Evolutionary conservation across 2,113 vertebrate genomes (phyloP).

Genomic region (Chionis minor): DNA sequence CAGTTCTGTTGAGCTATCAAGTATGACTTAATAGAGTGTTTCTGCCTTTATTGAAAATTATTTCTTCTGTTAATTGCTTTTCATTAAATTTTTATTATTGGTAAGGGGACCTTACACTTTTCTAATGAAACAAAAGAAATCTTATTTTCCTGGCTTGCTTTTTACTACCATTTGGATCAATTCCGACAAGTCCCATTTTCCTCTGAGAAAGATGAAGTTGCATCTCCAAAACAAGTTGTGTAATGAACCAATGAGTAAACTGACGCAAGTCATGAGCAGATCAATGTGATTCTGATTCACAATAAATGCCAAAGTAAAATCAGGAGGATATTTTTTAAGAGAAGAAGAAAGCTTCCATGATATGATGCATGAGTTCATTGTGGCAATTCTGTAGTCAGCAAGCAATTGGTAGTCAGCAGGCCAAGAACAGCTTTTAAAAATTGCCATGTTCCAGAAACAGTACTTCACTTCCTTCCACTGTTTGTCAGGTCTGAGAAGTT

Average conservation of each 20-base stretch:
- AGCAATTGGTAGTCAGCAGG: background rate
- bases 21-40: background rate
- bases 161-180: background rate
- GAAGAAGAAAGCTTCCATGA: background rate
- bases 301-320: background rate
- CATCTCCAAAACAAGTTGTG: background rate
- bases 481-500: background rate
- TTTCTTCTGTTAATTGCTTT: conserved; percentile 45
- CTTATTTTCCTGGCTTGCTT: background rate
- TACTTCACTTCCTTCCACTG: background rate
- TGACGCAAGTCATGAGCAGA: background rate
- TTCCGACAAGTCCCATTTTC: background rate
- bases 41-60: conserved; percentile 29
- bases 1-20: background rate
- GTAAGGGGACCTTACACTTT: background rate
- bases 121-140: background rate
- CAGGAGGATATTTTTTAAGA: background rate
- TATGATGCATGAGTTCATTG: background rate
- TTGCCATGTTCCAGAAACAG: background rate
- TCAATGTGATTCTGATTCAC: background rate
- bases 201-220: background rate
- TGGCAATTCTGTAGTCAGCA: background rate
- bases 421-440: conserved; percentile 3
- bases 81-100: conserved; percentile 32
- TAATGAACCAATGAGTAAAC: conserved; percentile 4